These are phyloP conservation scores for Diplazon laetatorius DNA, from an alignment of 2,888 invertebrate species.

Conservation along the genomic window DNA sequence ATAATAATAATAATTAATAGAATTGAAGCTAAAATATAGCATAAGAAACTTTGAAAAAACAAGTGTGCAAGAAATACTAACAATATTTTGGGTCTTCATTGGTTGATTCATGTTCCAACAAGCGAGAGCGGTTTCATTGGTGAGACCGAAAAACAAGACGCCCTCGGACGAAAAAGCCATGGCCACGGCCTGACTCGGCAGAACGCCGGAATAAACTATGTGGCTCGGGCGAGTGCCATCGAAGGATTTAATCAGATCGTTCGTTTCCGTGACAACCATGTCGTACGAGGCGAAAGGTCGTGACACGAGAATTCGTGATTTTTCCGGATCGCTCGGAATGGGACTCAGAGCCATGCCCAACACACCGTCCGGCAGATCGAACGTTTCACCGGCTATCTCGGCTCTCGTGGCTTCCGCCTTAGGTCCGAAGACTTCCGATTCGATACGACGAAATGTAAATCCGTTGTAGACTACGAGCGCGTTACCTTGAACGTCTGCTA, in stretches of 20 bases:
- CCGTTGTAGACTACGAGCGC: slow-evolving; percentile 67
- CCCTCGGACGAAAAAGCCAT: slow-evolving; percentile 77
- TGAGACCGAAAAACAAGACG: slow-evolving; percentile 78
- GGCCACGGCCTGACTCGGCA: slow-evolving; percentile 73
- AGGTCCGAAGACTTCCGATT: slow-evolving; percentile 63
- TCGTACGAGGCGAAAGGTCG: slow-evolving; percentile 70
- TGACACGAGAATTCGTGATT: slow-evolving; percentile 65
- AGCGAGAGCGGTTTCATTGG: slow-evolving; percentile 76
- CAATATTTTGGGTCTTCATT: slow-evolving; percentile 71
- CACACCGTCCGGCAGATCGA: slow-evolving; percentile 88
- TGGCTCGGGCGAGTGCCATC: slow-evolving; percentile 56
- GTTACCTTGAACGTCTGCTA: slow-evolving; percentile 68
- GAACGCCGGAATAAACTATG: slow-evolving; percentile 50
- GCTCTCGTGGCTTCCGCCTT: slow-evolving; percentile 54
- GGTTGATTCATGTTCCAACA: slow-evolving; percentile 78
- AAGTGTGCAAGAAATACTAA: no score
- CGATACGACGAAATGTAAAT: slow-evolving; percentile 64
- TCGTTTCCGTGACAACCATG: slow-evolving; percentile 54
- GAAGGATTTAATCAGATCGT: slow-evolving; percentile 55
- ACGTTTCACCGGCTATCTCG: slow-evolving; percentile 83
- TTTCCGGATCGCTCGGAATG: neutral
- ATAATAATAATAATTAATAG: no score
- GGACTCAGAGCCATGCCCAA: slow-evolving; percentile 87
- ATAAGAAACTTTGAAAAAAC: no score
- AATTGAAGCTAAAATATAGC: no score